Percentiles rank a stretch among this genome's conserved stretches.
Conservation (phyloP, 2,113 vertebrate species). For the Urocolius indicus region DNA sequence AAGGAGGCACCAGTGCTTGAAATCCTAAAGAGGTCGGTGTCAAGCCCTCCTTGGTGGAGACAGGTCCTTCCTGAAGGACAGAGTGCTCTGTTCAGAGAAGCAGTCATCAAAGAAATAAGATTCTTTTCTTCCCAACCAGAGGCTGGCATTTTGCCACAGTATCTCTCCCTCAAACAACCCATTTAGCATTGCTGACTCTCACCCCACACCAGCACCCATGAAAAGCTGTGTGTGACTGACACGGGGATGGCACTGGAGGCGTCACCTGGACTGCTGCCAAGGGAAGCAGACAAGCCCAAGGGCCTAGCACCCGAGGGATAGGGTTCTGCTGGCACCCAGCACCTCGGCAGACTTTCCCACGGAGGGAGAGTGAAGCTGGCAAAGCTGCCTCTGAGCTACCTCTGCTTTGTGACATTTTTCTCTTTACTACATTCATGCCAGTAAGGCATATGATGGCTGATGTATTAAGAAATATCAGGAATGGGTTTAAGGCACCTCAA, state of each 20-base stretch:
- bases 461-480: background rate
- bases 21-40: rapidly evolving
- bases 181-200: background rate
- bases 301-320: background rate
- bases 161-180: background rate
- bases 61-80: background rate
- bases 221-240: background rate
- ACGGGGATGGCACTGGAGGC: rapidly evolving
- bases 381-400: background rate
- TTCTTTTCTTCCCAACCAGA: background rate
- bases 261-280: background rate
- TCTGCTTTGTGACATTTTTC: background rate
- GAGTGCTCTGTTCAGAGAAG: background rate
- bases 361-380: background rate
- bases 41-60: background rate
- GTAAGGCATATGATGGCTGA: background rate
- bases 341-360: background rate
- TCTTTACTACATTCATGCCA: background rate
- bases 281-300: background rate
- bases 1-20: background rate
- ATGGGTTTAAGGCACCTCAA: background rate
- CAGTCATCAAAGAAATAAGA: background rate
- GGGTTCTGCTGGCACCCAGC: background rate
- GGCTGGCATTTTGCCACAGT: background rate
- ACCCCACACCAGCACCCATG: rapidly evolving